phyloP scores from a whole-genome alignment of 2,113 vertebrate species.

The Daphoenositta chrysoptera region DNA sequence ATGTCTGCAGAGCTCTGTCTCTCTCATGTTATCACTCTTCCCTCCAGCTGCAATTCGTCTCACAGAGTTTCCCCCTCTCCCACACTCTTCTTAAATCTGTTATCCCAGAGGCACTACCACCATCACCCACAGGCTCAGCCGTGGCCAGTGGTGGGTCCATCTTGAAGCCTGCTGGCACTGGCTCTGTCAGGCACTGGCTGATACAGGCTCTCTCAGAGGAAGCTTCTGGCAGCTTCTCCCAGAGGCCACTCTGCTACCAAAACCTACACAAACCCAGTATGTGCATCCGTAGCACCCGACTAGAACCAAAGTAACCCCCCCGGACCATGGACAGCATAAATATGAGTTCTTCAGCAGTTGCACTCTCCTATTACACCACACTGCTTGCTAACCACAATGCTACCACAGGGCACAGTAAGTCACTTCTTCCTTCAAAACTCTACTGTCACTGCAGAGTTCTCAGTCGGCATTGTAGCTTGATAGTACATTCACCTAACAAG shows the following conservation, averaged over 20 bases:
- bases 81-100: background rate
- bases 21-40: background rate
- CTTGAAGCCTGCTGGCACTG: background rate
- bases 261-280: background rate
- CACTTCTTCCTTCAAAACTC: background rate
- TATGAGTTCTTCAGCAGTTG: background rate
- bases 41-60: background rate
- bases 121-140: background rate
- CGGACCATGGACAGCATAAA: fast-evolving
- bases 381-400: background rate
- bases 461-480: background rate
- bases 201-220: background rate
- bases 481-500: background rate
- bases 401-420: background rate
- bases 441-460: background rate
- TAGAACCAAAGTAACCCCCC: background rate
- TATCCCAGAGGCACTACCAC: background rate
- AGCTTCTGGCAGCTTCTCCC: background rate
- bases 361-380: background rate
- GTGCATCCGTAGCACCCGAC: background rate
- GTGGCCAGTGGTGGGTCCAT: background rate
- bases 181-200: background rate
- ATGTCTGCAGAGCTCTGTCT: background rate
- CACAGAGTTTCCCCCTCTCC: background rate
- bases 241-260: background rate